Evolutionary conservation across 2,888 invertebrate species (phyloP).

Genomic region (Anoplius nigerrimus): DNA sequence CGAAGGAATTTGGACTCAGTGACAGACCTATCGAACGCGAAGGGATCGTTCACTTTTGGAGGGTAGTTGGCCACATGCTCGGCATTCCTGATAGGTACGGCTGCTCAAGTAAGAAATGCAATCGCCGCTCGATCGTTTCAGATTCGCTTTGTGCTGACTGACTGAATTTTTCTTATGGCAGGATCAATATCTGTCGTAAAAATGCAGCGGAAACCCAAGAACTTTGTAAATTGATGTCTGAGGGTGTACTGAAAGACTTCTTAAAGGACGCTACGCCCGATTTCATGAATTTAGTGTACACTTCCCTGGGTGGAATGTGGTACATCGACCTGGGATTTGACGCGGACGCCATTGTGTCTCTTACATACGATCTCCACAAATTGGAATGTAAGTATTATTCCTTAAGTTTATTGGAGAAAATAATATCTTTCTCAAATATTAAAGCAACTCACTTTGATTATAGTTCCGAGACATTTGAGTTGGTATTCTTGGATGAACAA

Average conservation of each 20-base stretch:
- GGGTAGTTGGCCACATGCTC: conserved; percentile 85
- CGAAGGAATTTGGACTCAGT: conserved; percentile 79
- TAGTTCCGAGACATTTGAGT: too few species aligned
- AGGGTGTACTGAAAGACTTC: conserved; percentile 79
- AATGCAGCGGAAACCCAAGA: conserved; percentile 79
- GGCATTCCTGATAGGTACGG: conserved; percentile 85
- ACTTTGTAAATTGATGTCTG: conserved; percentile 76
- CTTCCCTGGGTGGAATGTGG: conserved; percentile 82
- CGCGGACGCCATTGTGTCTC: conserved; percentile 77
- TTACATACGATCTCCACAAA: conserved; percentile 75
- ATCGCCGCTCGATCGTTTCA: too few species aligned
- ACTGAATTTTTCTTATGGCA: conserved; percentile 54
- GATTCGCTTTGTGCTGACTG: neutral
- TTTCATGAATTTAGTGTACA: conserved; percentile 79
- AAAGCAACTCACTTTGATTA: too few species aligned
- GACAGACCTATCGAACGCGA: conserved; percentile 79
- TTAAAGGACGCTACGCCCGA: conserved; percentile 78
- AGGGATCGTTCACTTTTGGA: conserved; percentile 88
- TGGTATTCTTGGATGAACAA: too few species aligned
- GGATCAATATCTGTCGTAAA: conserved; percentile 82
- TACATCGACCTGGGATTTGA: conserved; percentile 79
- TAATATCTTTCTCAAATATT: too few species aligned
- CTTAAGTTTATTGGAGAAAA: too few species aligned
- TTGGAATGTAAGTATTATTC: conserved; percentile 46
- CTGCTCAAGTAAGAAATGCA: too few species aligned